Evolutionary conservation across 1,140 invertebrate genomes (phyloP), one percentile per base, ranked within the genome.

Genomic region (Calycopis cecrops): DNA sequence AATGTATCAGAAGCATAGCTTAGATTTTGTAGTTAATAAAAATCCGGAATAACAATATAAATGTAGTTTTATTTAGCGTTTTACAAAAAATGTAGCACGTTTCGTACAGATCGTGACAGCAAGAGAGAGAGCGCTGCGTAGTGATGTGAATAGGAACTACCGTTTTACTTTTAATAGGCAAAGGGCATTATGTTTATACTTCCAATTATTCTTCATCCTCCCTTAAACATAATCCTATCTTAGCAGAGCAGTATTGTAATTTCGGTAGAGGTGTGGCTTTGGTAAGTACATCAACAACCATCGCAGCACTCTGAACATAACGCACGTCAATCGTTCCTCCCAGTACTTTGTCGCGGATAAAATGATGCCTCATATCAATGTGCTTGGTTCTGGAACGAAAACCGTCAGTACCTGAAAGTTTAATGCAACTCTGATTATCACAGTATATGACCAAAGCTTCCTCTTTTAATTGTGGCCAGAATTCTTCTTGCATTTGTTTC

Each of bases 351-450:
- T 69, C 60, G 34, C 55, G 63, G 9, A 71, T 42, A 62, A 56
- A 67, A 48, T 69, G 65, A 16, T 66, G 66, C 42, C 64, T 59
- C 7, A 70, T 52, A 21, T 71, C 58, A 0, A 68, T 63, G 16
- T 67, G 65, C 17, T 68, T 63, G 6, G 57, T 63, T 9, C 65
- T 58, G n/a, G 56, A 52, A 50, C 63, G 59, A 42, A 64, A 71
- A 12, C 14, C 37, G 57, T 66, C 63, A 59, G 56, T 18, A 48
- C 51, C 60, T 65, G 65, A 59, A 62, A 66, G 60, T 57, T 66
- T 65, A 6, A 66, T 70, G 53, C 47, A 63, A 55, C 67, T 71
- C 47, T 69, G 63, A 59, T 68, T 69, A 64, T 69, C 64, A 54
- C 59, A 56, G 55, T 60, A 67, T 16, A 69, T 67, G 0, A 59